Conservation (phyloP, 1,140 invertebrate species). For the Acarapis woodi region DNA sequence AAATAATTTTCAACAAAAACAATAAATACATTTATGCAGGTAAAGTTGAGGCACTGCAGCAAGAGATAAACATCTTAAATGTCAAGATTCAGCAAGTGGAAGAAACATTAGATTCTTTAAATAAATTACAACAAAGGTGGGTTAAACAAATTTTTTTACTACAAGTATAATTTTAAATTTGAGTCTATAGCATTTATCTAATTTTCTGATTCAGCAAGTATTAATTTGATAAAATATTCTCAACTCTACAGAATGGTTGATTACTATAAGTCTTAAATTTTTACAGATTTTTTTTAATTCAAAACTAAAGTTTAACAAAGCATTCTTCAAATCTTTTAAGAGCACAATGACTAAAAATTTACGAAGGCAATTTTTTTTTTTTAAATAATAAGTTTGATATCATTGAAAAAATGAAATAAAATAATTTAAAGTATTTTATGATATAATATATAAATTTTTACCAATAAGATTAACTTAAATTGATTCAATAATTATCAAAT, state of each 20-base stretch:
- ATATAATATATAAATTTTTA: too few species aligned
- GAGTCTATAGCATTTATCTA: background rate
- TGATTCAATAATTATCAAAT: too few species aligned
- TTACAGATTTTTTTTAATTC: too few species aligned
- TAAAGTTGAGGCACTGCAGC: constrained; percentile 33
- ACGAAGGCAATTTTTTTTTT: too few species aligned
- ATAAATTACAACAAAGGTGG: constrained; percentile 55
- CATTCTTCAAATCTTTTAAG: too few species aligned
- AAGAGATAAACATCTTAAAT: constrained; percentile 47
- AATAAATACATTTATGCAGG: constrained; percentile 32
- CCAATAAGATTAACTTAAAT: too few species aligned
- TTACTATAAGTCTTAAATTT: too few species aligned
- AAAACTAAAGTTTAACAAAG: too few species aligned
- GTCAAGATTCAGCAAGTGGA: constrained; percentile 56
- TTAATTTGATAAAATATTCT: constrained; percentile 6
- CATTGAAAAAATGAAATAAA: too few species aligned
- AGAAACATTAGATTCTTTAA: constrained; percentile 48
- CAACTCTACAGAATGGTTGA: constrained; percentile 7
- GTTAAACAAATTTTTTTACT: constrained; percentile 5
- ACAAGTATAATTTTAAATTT: constrained; percentile 1
- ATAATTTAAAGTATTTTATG: too few species aligned
- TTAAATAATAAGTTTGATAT: too few species aligned
- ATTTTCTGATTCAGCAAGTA: background rate
- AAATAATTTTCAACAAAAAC: constrained; percentile 45
- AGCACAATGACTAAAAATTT: too few species aligned